Evolutionary conservation across 2,113 vertebrate species (phyloP).

Genomic region (Equus przewalskii): DNA sequence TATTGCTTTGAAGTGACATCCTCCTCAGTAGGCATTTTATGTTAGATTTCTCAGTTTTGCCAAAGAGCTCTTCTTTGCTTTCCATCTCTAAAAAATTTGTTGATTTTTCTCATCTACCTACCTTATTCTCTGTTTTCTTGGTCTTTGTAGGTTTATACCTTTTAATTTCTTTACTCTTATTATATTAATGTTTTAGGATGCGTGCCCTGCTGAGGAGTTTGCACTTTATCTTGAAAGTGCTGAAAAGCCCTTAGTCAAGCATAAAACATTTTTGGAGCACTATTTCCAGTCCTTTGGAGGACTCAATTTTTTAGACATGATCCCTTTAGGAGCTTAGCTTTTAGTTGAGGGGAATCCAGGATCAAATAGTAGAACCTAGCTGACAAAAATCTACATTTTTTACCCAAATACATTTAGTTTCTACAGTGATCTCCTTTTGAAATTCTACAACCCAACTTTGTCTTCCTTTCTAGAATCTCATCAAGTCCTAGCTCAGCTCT

Average conservation of each 20-base stretch:
- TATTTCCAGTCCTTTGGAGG: background rate
- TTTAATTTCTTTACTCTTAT: background rate
- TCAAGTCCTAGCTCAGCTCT: conserved; percentile 96
- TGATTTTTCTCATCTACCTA: background rate
- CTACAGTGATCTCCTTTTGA: conserved; percentile 38
- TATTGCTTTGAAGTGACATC: background rate
- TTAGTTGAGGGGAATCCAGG: conserved; percentile 19
- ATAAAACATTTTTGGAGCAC: conserved; percentile 3
- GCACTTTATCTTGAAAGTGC: background rate
- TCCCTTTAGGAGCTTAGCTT: conserved; percentile 6
- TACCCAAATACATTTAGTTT: conserved; percentile 41
- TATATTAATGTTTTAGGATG: background rate
- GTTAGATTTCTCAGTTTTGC: background rate
- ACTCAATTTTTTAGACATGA: background rate
- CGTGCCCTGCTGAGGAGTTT: conserved; percentile 24
- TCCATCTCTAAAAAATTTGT: background rate
- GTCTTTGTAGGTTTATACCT: background rate
- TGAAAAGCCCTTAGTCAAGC: background rate
- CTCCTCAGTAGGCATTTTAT: background rate
- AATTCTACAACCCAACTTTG: conserved; percentile 23
- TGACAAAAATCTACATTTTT: conserved; percentile 2
- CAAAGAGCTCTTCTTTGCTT: background rate
- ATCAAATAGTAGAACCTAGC: background rate
- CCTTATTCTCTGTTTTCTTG: background rate
- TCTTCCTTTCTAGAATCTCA: conserved; percentile 93